Conservation (phyloP, 1,140 invertebrate genomes). For the Gonatopus flavifemur region DNA sequence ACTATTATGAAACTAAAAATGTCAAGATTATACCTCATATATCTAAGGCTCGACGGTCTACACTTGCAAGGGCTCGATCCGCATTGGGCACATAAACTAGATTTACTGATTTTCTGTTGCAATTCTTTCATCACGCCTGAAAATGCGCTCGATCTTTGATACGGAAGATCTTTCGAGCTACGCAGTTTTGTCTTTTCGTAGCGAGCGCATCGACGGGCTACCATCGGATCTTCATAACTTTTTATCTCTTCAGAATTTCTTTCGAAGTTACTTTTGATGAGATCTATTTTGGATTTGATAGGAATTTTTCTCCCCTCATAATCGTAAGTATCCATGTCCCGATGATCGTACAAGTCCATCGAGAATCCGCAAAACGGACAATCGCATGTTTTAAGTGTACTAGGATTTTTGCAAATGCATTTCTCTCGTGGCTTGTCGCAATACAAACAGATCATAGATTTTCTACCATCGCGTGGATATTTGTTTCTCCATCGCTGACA, state of each 20-base stretch:
- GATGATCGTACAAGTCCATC: constrained; percentile 24
- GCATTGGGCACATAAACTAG: constrained; percentile 26
- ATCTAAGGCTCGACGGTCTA: too few relatives aligned
- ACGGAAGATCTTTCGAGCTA: constrained; percentile 27
- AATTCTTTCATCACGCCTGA: constrained; percentile 44
- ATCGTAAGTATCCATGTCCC: neutral
- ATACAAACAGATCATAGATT: constrained; percentile 30
- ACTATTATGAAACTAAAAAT: too few relatives aligned
- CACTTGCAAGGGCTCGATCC: constrained; percentile 30
- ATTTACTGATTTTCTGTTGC: constrained; percentile 36
- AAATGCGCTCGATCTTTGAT: constrained; percentile 34
- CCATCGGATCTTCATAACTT: constrained; percentile 2
- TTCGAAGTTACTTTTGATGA: constrained; percentile 23
- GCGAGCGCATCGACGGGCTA: constrained; percentile 22
- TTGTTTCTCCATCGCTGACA: too few relatives aligned
- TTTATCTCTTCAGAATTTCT: constrained; percentile 14
- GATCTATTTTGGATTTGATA: constrained; percentile 11
- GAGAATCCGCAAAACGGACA: constrained; percentile 23
- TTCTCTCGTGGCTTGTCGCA: constrained; percentile 28
- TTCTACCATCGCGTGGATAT: too few relatives aligned
- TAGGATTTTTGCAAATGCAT: constrained; percentile 26
- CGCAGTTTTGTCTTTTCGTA: constrained; percentile 19
- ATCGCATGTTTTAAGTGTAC: constrained; percentile 23
- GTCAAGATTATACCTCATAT: neutral
- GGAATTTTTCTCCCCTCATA: constrained; percentile 5